Base-by-base conservation (phyloP, 2,888 invertebrate genomes). In the Saturnia japonica region DNA sequence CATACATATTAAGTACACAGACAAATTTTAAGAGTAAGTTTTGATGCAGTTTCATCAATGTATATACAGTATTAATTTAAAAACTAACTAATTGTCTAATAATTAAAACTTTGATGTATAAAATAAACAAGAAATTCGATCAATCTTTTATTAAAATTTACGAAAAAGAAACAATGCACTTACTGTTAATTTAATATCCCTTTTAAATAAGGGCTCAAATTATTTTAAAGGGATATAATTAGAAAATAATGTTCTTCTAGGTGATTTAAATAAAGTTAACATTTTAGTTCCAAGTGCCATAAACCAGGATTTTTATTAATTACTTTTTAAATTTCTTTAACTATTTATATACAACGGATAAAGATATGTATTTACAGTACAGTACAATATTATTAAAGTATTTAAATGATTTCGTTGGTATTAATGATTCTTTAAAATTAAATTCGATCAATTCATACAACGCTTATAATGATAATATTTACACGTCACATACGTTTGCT, bases 191-290 rank as follows among this genome's bases (percentile, higher is more conserved):
- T 78, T 86, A 88, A 92, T 92, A 94, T 93, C 92, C 94, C 93
- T 90, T 91, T 91, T 84, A 91, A 93, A 94, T 92, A 93, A 88
- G 94, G 93, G 93, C 94, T 93, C 93, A 91, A 87, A 88, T 90
- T 93, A 93, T 91, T 92, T 91, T 75, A 91, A 93, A 93, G 93
- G 93, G 93, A 93, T 93, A 93, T 88, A 79, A 80, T 82, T 76
- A 79, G 68, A 80, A 84, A 82, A 77, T 72, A 80, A 82, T 75
- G 60, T 66, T 75, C 78, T 81, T 77, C 74, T 72, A 68, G 22
- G 68, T 54, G n/a, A 68, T 68, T 25, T 40, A 54, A 71, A 72
- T 73, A 12, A 72, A 70, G 62, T 72, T 72, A 76, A 73, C 71
- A 72, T 69, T 72, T 72, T 75, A 77, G 67, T 28, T 76, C 74